Conservation (phyloP, 2,797 vertebrate species). For the Nannoperca australis region DNA sequence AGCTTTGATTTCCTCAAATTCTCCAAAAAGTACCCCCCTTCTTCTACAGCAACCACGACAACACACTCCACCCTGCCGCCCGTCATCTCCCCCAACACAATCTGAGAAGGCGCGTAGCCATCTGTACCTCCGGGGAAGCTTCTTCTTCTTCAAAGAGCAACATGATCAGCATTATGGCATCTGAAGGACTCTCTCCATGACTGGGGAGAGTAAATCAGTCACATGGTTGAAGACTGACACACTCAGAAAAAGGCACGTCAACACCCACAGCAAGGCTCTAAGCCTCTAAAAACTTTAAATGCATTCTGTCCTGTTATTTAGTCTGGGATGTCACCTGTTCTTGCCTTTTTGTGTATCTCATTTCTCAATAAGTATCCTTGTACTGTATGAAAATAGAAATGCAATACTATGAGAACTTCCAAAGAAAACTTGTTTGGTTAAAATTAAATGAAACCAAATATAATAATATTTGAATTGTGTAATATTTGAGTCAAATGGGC, state of each 20-base stretch:
- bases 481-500: background rate
- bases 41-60: conserved; percentile 33
- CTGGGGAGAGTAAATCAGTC: conserved; percentile 67
- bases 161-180: conserved; percentile 76
- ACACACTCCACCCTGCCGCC: conserved; percentile 54
- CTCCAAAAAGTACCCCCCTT: conserved; percentile 37
- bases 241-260: conserved; percentile 35
- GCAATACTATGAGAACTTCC: background rate
- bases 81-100: conserved; percentile 69
- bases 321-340: conserved; percentile 36
- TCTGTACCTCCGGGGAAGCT: conserved; percentile 76
- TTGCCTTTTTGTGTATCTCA: conserved; percentile 12
- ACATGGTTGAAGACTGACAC: conserved; percentile 53
- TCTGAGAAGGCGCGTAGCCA: conserved; percentile 72
- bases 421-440: conserved; percentile 4
- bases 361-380: conserved; percentile 2
- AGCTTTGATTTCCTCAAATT: conserved; percentile 76
- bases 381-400: background rate
- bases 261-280: conserved; percentile 60
- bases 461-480: background rate
- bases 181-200: conserved; percentile 67
- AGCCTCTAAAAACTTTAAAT: conserved; percentile 50
- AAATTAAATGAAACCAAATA: background rate
- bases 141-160: conserved; percentile 76
- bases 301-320: conserved; percentile 33